These are phyloP conservation scores for Jordanella pulchra DNA, from an alignment of 2,797 vertebrate genomes.

Conservation along the genomic window DNA sequence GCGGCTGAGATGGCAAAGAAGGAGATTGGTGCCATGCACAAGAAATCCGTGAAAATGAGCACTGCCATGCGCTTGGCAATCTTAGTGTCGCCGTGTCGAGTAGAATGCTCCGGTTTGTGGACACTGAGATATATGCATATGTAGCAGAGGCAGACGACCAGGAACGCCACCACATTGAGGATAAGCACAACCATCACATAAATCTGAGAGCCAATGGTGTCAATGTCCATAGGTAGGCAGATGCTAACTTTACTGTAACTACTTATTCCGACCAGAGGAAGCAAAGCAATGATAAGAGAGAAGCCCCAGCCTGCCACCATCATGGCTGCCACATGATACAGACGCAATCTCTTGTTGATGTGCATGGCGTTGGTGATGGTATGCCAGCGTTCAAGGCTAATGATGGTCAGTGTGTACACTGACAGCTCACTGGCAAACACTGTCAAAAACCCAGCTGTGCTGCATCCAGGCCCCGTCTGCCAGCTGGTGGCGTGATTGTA, in stretches of 20 bases:
- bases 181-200: conserved; percentile 86
- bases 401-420: conserved; percentile 87
- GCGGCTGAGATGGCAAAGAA: conserved; percentile 95
- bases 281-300: conserved; percentile 81
- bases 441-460: conserved; percentile 86
- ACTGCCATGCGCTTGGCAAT: conserved; percentile 94
- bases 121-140: conserved; percentile 88
- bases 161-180: conserved; percentile 86
- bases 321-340: conserved; percentile 83
- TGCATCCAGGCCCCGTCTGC: conserved; percentile 89
- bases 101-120: conserved; percentile 83
- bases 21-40: conserved; percentile 94
- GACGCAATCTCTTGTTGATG: conserved; percentile 83
- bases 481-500: conserved; percentile 91
- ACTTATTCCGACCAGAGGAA: conserved; percentile 91
- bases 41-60: conserved; percentile 93
- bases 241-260: conserved; percentile 94
- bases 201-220: conserved; percentile 82
- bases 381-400: conserved; percentile 91
- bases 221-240: conserved; percentile 93
- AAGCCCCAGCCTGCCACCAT: conserved; percentile 90
- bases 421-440: conserved; percentile 93
- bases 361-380: conserved; percentile 92
- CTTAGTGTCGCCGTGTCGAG: conserved; percentile 86
- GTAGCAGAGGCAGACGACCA: conserved; percentile 89